These are phyloP conservation scores for Amphiprion clarkii DNA, from an alignment of 2,797 vertebrate genomes.

Conservation along the genomic window DNA sequence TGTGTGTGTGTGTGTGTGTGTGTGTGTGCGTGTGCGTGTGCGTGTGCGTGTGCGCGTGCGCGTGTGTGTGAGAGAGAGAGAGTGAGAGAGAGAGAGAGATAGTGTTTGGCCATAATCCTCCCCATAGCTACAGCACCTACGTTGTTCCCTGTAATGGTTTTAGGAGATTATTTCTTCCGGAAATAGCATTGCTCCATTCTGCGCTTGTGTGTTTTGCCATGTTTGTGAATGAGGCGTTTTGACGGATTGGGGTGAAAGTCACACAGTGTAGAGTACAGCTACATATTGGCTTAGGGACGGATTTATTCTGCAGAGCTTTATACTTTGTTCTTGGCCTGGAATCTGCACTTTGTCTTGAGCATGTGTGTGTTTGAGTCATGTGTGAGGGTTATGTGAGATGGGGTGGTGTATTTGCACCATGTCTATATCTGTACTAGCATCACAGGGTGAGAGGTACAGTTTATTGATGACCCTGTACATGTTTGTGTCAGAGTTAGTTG, in stretches of 20 bases:
- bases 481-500: neutral
- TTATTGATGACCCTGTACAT: neutral
- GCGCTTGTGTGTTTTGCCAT: constrained; percentile 60
- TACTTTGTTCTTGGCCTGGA: constrained; percentile 65
- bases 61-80: neutral
- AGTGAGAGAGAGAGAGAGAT: neutral
- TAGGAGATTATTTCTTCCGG: constrained; percentile 83
- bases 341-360: constrained; percentile 45
- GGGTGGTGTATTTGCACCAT: neutral
- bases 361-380: neutral
- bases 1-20: neutral
- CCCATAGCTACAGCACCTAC: constrained; percentile 76
- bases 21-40: neutral
- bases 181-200: constrained; percentile 79
- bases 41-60: constrained; percentile 10
- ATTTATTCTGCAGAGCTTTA: constrained; percentile 76
- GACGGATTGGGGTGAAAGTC: constrained; percentile 68
- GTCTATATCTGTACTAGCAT: too few relatives aligned
- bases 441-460: too few relatives aligned
- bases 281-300: constrained; percentile 76
- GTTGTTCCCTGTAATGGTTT: constrained; percentile 85
- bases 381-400: neutral
- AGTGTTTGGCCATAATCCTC: constrained; percentile 75
- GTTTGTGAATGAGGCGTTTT: constrained; percentile 81
- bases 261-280: constrained; percentile 60